Conservation (phyloP, 1,140 invertebrate species). For the Ostrea edulis region DNA sequence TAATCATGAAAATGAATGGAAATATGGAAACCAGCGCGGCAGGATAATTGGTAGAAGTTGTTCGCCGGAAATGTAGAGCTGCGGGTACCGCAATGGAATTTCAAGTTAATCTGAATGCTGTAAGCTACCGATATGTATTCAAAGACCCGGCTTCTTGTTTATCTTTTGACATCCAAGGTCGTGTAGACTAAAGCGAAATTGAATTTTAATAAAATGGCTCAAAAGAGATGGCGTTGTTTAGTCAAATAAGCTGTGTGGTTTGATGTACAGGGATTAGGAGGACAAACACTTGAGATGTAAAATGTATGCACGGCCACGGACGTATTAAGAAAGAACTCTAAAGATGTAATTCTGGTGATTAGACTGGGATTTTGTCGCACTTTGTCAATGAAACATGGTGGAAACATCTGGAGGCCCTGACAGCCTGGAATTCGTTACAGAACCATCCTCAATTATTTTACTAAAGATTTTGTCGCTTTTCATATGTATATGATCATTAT, state of each 20-base stretch:
- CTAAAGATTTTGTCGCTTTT: no score
- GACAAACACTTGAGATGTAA: constrained; percentile 29
- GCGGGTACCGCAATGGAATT: constrained; percentile 22
- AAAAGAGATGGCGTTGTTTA: constrained; percentile 15
- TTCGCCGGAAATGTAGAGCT: constrained; percentile 14
- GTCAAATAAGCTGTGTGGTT: constrained; percentile 13
- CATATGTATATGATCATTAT: no score
- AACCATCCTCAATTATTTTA: no score
- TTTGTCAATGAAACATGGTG: neutral
- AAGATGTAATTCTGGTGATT: neutral
- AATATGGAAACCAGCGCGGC: constrained; percentile 17
- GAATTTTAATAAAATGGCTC: constrained; percentile 36
- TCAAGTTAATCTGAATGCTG: constrained; percentile 26
- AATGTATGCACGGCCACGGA: constrained; percentile 19
- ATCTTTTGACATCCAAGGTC: constrained; percentile 31
- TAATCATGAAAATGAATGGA: constrained; percentile 9
- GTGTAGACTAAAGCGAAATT: constrained; percentile 28
- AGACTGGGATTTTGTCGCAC: neutral
- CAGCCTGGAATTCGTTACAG: neutral
- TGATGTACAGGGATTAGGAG: constrained; percentile 25
- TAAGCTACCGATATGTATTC: constrained; percentile 34
- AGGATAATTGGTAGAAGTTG: constrained; percentile 27
- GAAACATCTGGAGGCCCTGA: neutral
- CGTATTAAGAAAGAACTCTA: neutral
- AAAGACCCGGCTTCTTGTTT: constrained; percentile 16